Evolutionary conservation across 2,113 vertebrate genomes (phyloP).

Genomic region (Equus przewalskii): DNA sequence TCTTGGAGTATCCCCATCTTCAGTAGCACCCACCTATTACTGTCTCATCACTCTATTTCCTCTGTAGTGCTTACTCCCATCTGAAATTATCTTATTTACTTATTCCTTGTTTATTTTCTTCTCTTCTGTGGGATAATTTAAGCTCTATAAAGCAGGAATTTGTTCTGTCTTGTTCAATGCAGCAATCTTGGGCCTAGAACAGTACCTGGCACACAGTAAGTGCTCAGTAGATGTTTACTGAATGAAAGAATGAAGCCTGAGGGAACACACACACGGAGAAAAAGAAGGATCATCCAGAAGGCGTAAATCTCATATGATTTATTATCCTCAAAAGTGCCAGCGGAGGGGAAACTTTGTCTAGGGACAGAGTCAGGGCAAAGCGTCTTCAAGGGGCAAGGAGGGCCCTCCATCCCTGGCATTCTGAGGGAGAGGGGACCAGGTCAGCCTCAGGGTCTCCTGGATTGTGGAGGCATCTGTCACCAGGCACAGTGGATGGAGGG

Average conservation of each 20-base stretch:
- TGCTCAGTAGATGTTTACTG: not conserved
- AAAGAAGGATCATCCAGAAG: not conserved
- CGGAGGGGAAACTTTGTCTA: not conserved
- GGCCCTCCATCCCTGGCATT: not conserved
- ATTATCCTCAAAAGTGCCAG: not conserved
- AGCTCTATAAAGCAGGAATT: not conserved
- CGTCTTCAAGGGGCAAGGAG: not conserved
- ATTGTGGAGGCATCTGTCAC: not conserved
- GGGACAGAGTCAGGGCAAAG: not conserved
- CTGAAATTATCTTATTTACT: no score
- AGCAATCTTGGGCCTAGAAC: not conserved
- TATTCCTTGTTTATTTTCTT: no score
- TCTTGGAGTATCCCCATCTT: not conserved
- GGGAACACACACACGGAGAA: not conserved
- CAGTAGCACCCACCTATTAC: not conserved
- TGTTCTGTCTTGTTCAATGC: not conserved
- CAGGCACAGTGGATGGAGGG: no score
- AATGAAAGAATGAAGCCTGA: not conserved
- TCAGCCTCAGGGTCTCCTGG: not conserved
- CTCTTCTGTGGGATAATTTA: no score
- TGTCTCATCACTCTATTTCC: not conserved
- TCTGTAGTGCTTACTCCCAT: not conserved
- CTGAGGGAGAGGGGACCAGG: not conserved
- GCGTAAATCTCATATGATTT: not conserved
- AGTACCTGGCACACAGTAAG: not conserved